Base-by-base conservation (phyloP, 2,888 invertebrate genomes). In the Caenorhabditis uteleia region DNA sequence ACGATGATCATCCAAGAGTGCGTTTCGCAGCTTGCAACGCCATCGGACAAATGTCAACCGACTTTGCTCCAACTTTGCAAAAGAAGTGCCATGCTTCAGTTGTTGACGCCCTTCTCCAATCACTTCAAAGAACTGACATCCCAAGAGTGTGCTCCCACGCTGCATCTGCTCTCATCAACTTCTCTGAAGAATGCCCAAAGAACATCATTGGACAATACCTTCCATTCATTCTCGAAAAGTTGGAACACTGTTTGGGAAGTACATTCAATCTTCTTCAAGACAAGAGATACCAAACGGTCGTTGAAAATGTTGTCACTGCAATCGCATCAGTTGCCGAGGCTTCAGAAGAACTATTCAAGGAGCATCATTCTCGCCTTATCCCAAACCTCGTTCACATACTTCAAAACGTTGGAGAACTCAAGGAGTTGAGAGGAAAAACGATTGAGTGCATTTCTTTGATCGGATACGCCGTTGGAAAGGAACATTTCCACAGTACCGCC, bases 401-500 rank as follows among this genome's bases (percentile, higher is more conserved):
- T 77, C 90, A 92, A 79, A 91, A 89, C 74, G 67, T 51, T 23
- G 68, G 62, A 42, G 60, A 68, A 31, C 50, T 66, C 29, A 72
- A 72, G 67, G 65, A 95, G 86, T 87, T 98, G 33, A 88, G 97
- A 50, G 97, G 97, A 60, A 99, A 98, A 86, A 94, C 97, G 2
- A 98, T 98, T 73, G 98, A 98, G 85, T 99, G 98, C 84, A 93
- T 98, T 71, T 95, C 95, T 83, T 88, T 99, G 57, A 97, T 99
- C 84, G 98, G 98, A 5, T 76, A 87, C 45, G 87, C 87, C 39
- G 87, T 88, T 6, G 87, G 87, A 14, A 83, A 83, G 66, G 86
- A 87, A 20, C 86, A 84, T 87, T 95, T 95, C 85, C 89, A 91
- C 84, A 85, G 88, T 4, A 95, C 97, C 85, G 95, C 95, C 0